Evolutionary conservation across 1,140 invertebrate genomes (phyloP).

Genomic region (Megathymus violae): DNA sequence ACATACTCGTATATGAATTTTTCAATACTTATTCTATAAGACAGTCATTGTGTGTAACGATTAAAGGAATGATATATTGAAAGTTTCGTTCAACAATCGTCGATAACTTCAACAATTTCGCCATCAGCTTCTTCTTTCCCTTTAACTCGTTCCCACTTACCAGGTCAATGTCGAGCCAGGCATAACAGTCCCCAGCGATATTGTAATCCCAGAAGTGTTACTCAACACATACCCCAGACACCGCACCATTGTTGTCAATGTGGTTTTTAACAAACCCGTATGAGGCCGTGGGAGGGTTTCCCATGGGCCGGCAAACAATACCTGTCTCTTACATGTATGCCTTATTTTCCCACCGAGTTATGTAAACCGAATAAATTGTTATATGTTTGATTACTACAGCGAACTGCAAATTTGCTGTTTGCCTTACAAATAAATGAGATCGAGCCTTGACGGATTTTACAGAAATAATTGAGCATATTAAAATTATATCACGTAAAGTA

Average conservation of each 20-base stretch:
- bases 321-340: slow-evolving; percentile 37
- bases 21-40: too few relatives aligned
- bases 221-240: slow-evolving; percentile 37
- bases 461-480: too few relatives aligned
- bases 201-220: slow-evolving; percentile 36
- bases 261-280: slow-evolving; percentile 16
- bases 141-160: too few relatives aligned
- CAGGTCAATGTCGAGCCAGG: slow-evolving; percentile 26
- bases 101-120: too few relatives aligned
- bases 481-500: too few relatives aligned
- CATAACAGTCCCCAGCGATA: too few relatives aligned
- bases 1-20: too few relatives aligned
- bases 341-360: slow-evolving; percentile 45
- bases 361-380: slow-evolving; percentile 30
- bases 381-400: slow-evolving; percentile 17
- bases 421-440: slow-evolving; percentile 13
- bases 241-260: slow-evolving; percentile 32
- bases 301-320: slow-evolving; percentile 45
- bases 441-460: too few relatives aligned
- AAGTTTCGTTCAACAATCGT: too few relatives aligned
- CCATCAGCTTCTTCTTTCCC: too few relatives aligned
- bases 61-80: too few relatives aligned
- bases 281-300: slow-evolving; percentile 55
- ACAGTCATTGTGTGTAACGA: too few relatives aligned
- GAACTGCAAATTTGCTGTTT: slow-evolving; percentile 4